A percentile compares a stretch with the other conserved stretches of the same genome.
Conservation (phyloP, 2,797 vertebrate genomes). For the Tympanoctomys barrerae region DNA sequence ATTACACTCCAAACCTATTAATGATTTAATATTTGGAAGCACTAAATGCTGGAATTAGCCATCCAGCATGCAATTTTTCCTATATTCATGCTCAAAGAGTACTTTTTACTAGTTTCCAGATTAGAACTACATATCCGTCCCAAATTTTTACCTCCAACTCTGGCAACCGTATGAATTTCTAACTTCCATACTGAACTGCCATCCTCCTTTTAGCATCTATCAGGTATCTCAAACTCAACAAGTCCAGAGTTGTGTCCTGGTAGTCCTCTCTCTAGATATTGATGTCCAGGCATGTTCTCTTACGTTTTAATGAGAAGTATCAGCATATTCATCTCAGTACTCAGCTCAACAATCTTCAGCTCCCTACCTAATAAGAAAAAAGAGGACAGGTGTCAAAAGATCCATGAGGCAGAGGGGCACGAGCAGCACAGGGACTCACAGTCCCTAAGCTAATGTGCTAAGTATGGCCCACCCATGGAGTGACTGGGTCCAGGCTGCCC, state of each 20-base stretch:
- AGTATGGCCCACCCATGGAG: not conserved
- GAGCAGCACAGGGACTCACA: not conserved
- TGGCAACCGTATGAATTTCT: not conserved
- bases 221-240: not conserved
- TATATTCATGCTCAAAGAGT: not conserved
- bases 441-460: not conserved
- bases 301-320: constrained; percentile 7
- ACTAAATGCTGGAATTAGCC: not conserved
- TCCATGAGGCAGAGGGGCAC: not conserved
- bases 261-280: constrained; percentile 1
- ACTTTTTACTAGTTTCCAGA: not conserved
- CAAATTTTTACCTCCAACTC: not conserved
- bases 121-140: not conserved
- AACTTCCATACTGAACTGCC: not conserved
- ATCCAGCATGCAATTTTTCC: not conserved
- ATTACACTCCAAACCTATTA: not conserved
- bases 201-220: not conserved
- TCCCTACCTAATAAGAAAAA: not conserved
- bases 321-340: not conserved
- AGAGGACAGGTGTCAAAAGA: not conserved
- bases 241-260: not conserved
- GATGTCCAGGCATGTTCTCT: not conserved
- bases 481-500: not conserved
- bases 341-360: constrained; percentile 22
- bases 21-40: not conserved